phyloP scores from a whole-genome alignment of 2,888 invertebrate genomes.

The Julus scandinavius region DNA sequence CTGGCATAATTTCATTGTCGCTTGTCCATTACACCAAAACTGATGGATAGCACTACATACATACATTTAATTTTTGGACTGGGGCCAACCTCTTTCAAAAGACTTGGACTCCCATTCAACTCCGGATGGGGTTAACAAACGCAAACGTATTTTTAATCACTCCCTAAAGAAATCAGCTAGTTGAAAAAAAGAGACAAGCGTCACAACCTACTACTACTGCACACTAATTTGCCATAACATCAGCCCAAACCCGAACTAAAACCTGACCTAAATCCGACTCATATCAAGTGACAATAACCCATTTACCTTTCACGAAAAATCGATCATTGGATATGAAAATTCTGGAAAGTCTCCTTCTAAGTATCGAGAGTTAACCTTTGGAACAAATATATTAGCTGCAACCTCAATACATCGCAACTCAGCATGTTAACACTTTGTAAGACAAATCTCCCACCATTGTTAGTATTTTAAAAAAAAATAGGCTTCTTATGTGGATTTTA shows the following conservation, averaged over 20 bases:
- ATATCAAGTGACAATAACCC: not conserved
- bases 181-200: not conserved
- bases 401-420: not conserved
- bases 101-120: constrained; percentile 9
- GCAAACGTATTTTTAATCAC: not conserved
- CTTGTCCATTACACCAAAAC: not conserved
- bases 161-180: not conserved
- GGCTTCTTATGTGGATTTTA: no score
- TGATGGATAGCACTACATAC: not conserved
- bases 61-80: not conserved
- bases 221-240: not conserved
- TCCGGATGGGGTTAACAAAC: constrained; percentile 16
- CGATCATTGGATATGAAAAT: not conserved
- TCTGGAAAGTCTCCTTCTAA: not conserved
- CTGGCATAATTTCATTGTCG: not conserved
- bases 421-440: not conserved
- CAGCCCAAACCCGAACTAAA: not conserved
- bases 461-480: no score
- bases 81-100: not conserved
- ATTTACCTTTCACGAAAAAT: not conserved
- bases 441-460: no score
- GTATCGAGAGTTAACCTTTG: not conserved
- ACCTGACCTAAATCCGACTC: constrained; percentile 1
- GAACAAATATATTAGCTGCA: not conserved
- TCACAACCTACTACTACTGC: not conserved